phyloP scores from a whole-genome alignment of 1,140 invertebrate species.

The Zelostemma sp. region DNA sequence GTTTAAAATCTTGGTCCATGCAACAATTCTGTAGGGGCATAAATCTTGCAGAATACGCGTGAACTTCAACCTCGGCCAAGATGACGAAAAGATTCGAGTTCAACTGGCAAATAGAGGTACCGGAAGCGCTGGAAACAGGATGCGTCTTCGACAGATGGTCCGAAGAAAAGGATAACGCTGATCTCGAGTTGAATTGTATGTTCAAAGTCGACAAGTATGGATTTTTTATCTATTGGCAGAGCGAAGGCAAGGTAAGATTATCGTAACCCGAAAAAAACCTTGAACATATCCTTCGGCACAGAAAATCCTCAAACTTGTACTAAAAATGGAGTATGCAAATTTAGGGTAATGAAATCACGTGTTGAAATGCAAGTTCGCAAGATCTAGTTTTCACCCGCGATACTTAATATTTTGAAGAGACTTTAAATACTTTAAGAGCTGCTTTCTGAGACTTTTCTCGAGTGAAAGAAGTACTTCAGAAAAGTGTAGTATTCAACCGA shows the following conservation, averaged over 20 bases:
- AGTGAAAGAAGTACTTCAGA: too few relatives aligned
- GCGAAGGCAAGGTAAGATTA: conserved; percentile 87
- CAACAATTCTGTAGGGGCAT: not conserved
- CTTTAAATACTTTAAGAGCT: too few relatives aligned
- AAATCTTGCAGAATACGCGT: not conserved
- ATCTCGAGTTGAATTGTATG: conserved; percentile 87
- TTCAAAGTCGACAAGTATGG: conserved; percentile 99
- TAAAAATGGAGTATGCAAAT: too few relatives aligned
- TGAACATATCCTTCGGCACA: too few relatives aligned
- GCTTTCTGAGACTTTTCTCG: too few relatives aligned
- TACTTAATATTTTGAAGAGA: too few relatives aligned
- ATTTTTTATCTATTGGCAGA: conserved; percentile 99
- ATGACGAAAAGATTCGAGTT: conserved; percentile 99
- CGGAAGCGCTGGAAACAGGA: conserved; percentile 88
- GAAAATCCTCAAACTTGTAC: too few relatives aligned
- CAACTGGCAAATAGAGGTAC: conserved; percentile 95
- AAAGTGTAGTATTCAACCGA: too few relatives aligned
- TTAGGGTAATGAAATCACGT: too few relatives aligned
- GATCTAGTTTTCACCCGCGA: too few relatives aligned
- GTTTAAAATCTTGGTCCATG: not conserved
- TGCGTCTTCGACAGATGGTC: conserved; percentile 95
- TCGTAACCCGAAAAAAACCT: too few relatives aligned
- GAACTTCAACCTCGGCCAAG: conserved; percentile 35
- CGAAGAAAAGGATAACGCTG: conserved; percentile 93
- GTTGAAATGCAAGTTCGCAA: too few relatives aligned